phyloP scores from a whole-genome alignment of 2,797 vertebrate species.

The Pempheris klunzingeri region DNA sequence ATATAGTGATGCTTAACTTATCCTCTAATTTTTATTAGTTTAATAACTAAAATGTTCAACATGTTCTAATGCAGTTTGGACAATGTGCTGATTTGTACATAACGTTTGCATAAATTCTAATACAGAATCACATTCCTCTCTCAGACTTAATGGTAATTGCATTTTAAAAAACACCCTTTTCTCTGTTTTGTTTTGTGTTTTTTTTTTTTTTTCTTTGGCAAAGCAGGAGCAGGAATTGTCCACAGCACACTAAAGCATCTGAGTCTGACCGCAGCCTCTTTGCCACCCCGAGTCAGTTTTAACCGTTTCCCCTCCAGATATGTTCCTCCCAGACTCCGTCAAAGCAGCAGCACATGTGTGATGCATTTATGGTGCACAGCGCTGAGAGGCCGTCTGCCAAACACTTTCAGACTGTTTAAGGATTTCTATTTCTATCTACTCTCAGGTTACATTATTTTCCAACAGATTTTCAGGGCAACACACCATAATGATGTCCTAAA shows the following conservation, averaged over 20 bases:
- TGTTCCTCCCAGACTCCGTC: constrained; percentile 39
- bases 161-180: constrained; percentile 59
- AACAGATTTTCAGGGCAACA: constrained; percentile 14
- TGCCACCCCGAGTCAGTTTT: constrained; percentile 65
- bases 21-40: constrained; percentile 21
- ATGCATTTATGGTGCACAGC: constrained; percentile 61
- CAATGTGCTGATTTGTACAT: neutral
- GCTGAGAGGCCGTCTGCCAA: constrained; percentile 54
- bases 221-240: constrained; percentile 58
- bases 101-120: neutral
- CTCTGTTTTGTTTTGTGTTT: constrained; percentile 23
- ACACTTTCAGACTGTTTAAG: constrained; percentile 64
- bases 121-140: neutral
- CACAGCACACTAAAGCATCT: constrained; percentile 60
- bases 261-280: constrained; percentile 54
- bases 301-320: constrained; percentile 65
- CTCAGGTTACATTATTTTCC: constrained; percentile 42
- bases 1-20: neutral
- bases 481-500: constrained; percentile 22
- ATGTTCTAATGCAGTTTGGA: constrained; percentile 2
- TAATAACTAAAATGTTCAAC: no score
- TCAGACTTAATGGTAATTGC: constrained; percentile 39
- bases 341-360: constrained; percentile 60
- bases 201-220: constrained; percentile 14
- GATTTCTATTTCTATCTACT: constrained; percentile 51